Evolutionary conservation across 2,888 invertebrate genomes (phyloP), one percentile per base, ranked within the genome.

Genomic region (Anarsia innoxiella): DNA sequence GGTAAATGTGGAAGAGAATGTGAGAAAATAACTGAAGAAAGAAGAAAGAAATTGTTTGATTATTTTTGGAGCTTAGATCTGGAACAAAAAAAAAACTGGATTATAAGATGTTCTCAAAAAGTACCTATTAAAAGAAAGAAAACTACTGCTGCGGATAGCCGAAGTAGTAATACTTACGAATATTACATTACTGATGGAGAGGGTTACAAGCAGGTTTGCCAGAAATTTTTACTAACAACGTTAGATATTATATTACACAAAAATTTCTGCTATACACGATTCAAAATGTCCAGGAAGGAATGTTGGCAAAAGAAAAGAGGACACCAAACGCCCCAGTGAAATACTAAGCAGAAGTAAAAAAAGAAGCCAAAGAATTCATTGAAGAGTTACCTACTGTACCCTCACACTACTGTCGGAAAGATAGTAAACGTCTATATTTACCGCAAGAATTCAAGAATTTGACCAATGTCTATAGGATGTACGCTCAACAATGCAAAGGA

Each of bases 161-260:
- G 47, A 37, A 35, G 45, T 33, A 31, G 12, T n/a, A 2, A 39
- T 14, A 39, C 48, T 14, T 42, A 39, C 28, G 44, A 45, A 26
- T 48, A 48, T 31, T 45, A 40, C 41, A 45, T 45, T 3, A 48
- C 45, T 29, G 34, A 48, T 15, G 42, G 36, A 5, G 45, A 48
- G 34, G 48, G 30, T 6, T 40, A 31, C n/a, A 28, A 31, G 30
- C 31, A 46, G 27, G 48, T 48, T 2, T 45, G 48, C 25, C 45
- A 48, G 34, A 23, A 48, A 16, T 45, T 48, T 39, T 23, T 44
- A 37, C 23, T 46, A 9, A 34, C 39, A n/a, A 48, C 46, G 12
- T 30, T 46, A 6, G 39, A 46, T 40, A 25, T n/a, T n/a, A n/a
- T n/a, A n/a, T 46, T 35, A 42, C 29, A 12, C 45, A 49, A 37